Conservation (phyloP, 2,888 invertebrate species). For the Eupithecia inturbata region DNA sequence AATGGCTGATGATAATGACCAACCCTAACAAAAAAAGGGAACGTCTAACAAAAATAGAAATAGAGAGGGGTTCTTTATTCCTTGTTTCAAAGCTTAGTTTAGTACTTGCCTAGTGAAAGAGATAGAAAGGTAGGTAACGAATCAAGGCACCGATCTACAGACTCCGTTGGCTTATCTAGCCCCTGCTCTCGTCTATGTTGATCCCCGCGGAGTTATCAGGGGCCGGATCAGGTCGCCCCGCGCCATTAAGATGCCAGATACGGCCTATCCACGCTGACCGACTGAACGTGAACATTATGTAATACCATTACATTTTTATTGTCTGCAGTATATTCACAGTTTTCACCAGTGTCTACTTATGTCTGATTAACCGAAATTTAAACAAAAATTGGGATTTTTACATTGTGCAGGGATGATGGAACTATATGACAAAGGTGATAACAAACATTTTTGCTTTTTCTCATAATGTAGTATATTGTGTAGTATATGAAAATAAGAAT, state of each 20-base stretch:
- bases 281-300: constrained; percentile 34
- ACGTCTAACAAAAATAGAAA: too few species aligned
- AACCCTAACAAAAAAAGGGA: too few species aligned
- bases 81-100: not conserved
- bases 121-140: not conserved
- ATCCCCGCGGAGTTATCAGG: constrained; percentile 41
- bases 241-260: constrained; percentile 58
- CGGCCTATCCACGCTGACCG: constrained; percentile 45
- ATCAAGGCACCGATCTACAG: not conserved
- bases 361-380: not conserved
- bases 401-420: not conserved
- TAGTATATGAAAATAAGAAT: too few species aligned
- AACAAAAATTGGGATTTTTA: not conserved
- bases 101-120: not conserved
- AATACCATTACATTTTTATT: constrained; percentile 26
- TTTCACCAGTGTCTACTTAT: not conserved
- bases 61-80: too few species aligned
- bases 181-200: constrained; percentile 3
- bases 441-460: too few species aligned
- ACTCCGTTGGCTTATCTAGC: constrained; percentile 4
- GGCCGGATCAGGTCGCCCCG: constrained; percentile 59
- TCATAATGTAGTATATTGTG: too few species aligned
- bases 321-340: constrained; percentile 14
- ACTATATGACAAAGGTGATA: not conserved
- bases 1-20: not conserved